Base-by-base conservation (phyloP, 2,888 invertebrate genomes). In the Crossocerus cetratus region DNA sequence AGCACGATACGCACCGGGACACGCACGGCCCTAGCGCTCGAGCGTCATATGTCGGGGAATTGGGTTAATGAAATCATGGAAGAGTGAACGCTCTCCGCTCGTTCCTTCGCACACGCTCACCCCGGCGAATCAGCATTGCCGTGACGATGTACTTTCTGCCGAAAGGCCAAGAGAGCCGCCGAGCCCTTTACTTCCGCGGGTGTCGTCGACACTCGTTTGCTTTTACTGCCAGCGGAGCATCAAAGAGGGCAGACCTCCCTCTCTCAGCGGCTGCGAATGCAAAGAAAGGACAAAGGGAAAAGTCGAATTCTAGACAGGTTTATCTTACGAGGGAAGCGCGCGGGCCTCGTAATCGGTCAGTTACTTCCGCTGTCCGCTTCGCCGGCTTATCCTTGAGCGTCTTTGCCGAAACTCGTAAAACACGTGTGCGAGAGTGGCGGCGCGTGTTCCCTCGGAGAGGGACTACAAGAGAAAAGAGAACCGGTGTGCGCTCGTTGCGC, bases 51-150 rank as follows among this genome's bases (percentile, higher is more conserved):
- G 8, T 55, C 42, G 22, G 32, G 59, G 22, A 80, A 80, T 77
- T 80, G 68, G 80, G 73, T 76, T 80, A 80, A 80, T 80, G 80
- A 80, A 80, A 76, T 80, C 71, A 58, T 76, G 63, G 56, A 73
- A 72, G 63, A 75, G 71, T 63, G 73, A 72, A 68, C n/a, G n/a
- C 59, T 23, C 8, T 16, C 49, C 14, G 49, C 49, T 74, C 69
- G 69, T 55, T 67, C 65, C 45, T 73, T 16, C 55, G 57, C 22
- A 54, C 21, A 14, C 58, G 55, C 45, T 64, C 42, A 3, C 21
- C 45, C 16, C 20, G n/a, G 23, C 49, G 16, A 60, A 45, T 60
- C 45, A 45, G 21, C 45, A n/a, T 60, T 45, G 13, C 18, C 18
- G 43, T 43, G 43, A 18, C 32, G n/a, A 57, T 13, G 23, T n/a